Percentiles rank a stretch among this genome's conserved stretches.
These are phyloP conservation scores for Scolopax bukidnonensis DNA, from an alignment of 2,797 vertebrate species.

Conservation along the genomic window DNA sequence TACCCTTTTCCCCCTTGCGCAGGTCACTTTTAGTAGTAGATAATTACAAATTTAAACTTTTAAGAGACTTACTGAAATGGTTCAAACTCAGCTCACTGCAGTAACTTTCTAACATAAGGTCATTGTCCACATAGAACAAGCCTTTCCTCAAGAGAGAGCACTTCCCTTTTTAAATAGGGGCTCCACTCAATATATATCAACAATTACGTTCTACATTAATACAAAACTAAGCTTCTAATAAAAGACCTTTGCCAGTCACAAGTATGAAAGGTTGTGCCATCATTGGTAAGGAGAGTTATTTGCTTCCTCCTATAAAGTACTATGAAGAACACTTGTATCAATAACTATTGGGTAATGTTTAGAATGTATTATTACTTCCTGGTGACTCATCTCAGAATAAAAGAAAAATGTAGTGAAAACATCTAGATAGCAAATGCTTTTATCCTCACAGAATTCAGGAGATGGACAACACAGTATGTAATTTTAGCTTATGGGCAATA, in stretches of 20 bases:
- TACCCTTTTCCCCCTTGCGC: neutral
- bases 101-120: neutral
- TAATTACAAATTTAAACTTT: neutral
- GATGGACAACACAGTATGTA: neutral
- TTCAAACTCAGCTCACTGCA: neutral
- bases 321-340: neutral
- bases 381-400: neutral
- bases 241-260: neutral
- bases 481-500: neutral
- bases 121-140: neutral
- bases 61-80: neutral
- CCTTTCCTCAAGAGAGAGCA: neutral
- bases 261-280: neutral
- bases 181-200: neutral
- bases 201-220: accelerated
- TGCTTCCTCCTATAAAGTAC: neutral
- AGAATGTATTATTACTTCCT: neutral
- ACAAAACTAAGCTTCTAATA: neutral
- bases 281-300: neutral
- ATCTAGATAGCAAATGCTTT: neutral
- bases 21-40: slow-evolving; percentile 42
- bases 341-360: neutral
- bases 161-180: neutral
- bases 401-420: neutral
- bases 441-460: neutral